Evolutionary conservation across 2,113 vertebrate genomes (phyloP).

Genomic region (Malurus alboscapulatus): DNA sequence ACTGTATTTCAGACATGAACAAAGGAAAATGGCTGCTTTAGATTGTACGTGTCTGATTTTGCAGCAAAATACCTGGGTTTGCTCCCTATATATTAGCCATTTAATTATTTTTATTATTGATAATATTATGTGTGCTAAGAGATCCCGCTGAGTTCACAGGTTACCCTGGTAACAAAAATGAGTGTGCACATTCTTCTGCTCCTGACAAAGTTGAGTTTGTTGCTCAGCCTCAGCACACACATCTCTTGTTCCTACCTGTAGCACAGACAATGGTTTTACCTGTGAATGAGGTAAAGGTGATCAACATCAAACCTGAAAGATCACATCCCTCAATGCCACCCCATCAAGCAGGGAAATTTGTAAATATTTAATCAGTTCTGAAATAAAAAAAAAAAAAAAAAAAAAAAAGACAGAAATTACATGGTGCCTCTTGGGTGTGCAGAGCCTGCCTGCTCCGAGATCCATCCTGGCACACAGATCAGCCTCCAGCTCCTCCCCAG

Average conservation of each 20-base stretch:
- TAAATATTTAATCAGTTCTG: neutral
- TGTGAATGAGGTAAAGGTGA: neutral
- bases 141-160: neutral
- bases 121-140: neutral
- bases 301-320: neutral
- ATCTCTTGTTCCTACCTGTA: neutral
- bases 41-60: neutral
- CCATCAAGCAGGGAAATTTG: neutral
- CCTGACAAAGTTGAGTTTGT: neutral
- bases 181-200: neutral
- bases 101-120: neutral
- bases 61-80: neutral
- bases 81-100: neutral
- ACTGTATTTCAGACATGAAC: neutral
- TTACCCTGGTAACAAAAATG: constrained; percentile 12
- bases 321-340: neutral
- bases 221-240: neutral
- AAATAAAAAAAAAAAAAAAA: neutral
- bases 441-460: accelerated
- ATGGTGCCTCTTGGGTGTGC: accelerated
- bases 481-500: neutral
- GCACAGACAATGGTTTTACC: neutral
- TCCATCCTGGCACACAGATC: neutral
- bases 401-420: neutral
- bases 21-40: constrained; percentile 17